These are phyloP conservation scores for Drosophila koepferae DNA, from an alignment of 2,888 invertebrate species.

Conservation along the genomic window DNA sequence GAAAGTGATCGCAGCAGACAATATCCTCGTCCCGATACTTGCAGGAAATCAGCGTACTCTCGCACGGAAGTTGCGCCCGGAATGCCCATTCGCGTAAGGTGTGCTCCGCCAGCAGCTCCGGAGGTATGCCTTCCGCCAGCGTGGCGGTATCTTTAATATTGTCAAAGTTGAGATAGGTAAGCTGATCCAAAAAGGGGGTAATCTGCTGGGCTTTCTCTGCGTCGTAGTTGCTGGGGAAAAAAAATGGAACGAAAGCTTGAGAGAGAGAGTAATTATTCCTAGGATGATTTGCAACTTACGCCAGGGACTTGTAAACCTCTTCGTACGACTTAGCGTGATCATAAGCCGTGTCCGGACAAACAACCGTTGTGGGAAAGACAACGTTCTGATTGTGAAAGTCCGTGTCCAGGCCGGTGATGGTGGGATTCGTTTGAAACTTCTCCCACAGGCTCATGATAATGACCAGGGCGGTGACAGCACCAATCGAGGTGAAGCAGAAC, in stretches of 20 bases:
- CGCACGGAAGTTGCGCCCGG: conserved; percentile 85
- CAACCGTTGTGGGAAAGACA: conserved; percentile 90
- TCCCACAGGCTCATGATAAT: conserved; percentile 93
- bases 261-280: background rate
- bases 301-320: conserved; percentile 75
- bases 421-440: conserved; percentile 93
- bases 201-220: conserved; percentile 60
- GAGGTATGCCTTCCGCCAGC: conserved; percentile 63
- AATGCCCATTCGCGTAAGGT: conserved; percentile 81
- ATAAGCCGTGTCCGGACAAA: conserved; percentile 87
- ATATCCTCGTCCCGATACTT: conserved; percentile 89
- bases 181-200: conserved; percentile 82
- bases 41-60: conserved; percentile 88
- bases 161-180: conserved; percentile 85
- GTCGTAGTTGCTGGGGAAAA: conserved; percentile 74
- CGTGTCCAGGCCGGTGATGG: conserved; percentile 92
- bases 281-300: conserved; percentile 62
- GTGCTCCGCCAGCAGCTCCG: conserved; percentile 61
- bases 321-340: conserved; percentile 85
- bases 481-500: conserved; percentile 90
- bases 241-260: background rate
- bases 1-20: conserved; percentile 88
- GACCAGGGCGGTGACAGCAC: conserved; percentile 89
- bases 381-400: conserved; percentile 93
- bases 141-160: conserved; percentile 79